Evolutionary conservation across 2,113 vertebrate species (phyloP), one percentile per base, ranked within the genome.

Genomic region (Erinaceus europaeus): DNA sequence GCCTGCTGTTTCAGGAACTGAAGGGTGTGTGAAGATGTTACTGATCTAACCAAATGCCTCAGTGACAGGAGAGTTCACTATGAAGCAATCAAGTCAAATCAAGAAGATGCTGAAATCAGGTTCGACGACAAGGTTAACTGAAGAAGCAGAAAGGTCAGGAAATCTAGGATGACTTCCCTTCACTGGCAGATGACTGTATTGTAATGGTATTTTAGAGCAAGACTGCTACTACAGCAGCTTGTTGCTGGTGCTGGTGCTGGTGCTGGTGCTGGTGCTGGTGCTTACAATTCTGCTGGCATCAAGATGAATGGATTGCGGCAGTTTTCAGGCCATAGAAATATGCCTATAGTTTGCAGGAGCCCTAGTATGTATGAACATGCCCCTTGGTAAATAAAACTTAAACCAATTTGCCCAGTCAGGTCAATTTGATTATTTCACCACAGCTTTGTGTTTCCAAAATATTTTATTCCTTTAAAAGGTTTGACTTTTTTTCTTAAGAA

Each of bases 1-100:
- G 12, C 40, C 59, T 27, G 44, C 21, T 18, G 74, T 15, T 32
- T 42, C 55, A 40, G 77, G 65, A 25, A 90, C 90, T 12, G 62
- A 89, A 8, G 4, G 46, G 88, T 8, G 53, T 8, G 29, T 32
- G 27, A 29, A 59, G 11, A 18, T 64, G 64, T 34, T 25, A 20
- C 7, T 20, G 42, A 21, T 74, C 87, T 27, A 76, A 72, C 76
- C 25, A 9, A 76, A 17, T 32, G 76, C 32, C 78, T 93, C 86
- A 72, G 36, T 2, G 69, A 89, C 9, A 48, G 97, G 73, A 95
- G 97, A 55, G 0, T 3, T 4, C 97, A 98, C 86, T 97, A 96
- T 4, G 97, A 98, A 93, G 74, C 55, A 68, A 34, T 83, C 1
- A 93, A 97, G 0, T 98, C 98, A 93, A 98, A 97, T 93, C 96